Base-by-base conservation (phyloP, 1,140 invertebrate species). In the Panagrolaimus sp. region DNA sequence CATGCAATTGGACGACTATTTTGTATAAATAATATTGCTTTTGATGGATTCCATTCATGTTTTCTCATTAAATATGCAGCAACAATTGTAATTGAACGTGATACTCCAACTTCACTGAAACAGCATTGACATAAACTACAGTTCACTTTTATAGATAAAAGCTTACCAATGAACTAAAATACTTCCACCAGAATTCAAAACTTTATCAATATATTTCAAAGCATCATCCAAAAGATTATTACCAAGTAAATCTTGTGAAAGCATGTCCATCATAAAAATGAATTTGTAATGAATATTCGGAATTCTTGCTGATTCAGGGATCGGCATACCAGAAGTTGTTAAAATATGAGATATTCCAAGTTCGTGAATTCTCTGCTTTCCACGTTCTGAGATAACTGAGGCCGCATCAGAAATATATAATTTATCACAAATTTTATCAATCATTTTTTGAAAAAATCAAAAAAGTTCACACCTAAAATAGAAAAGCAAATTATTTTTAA, bases 81-180 rank as follows among this genome's bases (percentile, higher is more conserved):
- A 8, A 79, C 80, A 11, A 79, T 53, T 5, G 80, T 61, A 7
- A 78, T 66, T 20, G 70, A 68, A 51, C 77, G 51, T 13, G 78
- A 81, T 48, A 79, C 63, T 13, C 78, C 78, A 42, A 67, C 70
- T 53, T 79, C 79, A 63, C 78, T 80, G 43, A 62, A 76, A 64
- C 23, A 65, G 27, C 46, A 77, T 23, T n/a, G 71, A 63, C 31
- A 63, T 14, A 51, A 68, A 38, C 5, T 57, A 38, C 31, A 38
- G 31, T 38, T 4, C 7, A 1, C 3, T 9, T 31, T n/a, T 1
- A 9, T n/a, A 27, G 27, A 68, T 42, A 66, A 7, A 7, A 2
- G 76, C 66, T 63, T 31, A 81, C 76, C 76, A 78, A 67, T 80
- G 77, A 25, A 78, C 79, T 4, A 78, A 31, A 27, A 82, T 66